Percentiles rank a stretch among this genome's conserved stretches.
phyloP scores from a whole-genome alignment of 92 coral and sea anemone species.

The Porites divaricata region DNA sequence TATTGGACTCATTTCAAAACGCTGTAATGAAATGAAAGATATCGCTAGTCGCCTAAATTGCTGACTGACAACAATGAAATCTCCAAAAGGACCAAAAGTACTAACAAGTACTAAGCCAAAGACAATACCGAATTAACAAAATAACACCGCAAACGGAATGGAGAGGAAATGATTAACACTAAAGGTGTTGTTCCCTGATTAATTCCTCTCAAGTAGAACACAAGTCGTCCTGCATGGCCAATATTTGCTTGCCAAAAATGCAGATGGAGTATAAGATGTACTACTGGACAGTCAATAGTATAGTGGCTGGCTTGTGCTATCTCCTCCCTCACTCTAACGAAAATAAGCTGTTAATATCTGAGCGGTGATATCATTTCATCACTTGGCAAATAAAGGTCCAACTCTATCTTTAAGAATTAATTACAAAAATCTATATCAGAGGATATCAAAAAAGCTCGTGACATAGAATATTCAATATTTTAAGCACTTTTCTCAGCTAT shows the following conservation, averaged over 20 bases:
- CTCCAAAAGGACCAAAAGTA: background rate
- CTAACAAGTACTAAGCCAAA: too few relatives aligned
- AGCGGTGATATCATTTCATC: conserved; percentile 4
- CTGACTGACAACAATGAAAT: background rate
- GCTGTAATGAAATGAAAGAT: background rate
- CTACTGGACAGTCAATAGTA: too few relatives aligned
- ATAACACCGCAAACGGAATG: background rate
- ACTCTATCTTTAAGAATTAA: conserved; percentile 1
- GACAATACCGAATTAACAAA: too few relatives aligned
- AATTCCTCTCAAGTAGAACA: background rate
- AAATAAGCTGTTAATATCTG: background rate
- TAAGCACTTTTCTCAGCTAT: background rate
- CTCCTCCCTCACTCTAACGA: background rate
- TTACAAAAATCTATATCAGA: background rate
- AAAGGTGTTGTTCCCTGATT: conserved; percentile 4
- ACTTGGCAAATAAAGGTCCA: conserved; percentile 3
- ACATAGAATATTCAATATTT: background rate
- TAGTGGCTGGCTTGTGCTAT: background rate
- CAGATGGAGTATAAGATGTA: background rate
- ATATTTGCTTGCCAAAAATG: background rate
- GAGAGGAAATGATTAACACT: conserved; percentile 21
- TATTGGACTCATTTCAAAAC: background rate
- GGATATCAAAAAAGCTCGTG: background rate
- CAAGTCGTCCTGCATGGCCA: too few relatives aligned
- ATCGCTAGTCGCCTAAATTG: background rate